phyloP scores from a whole-genome alignment of 2,797 vertebrate species.

The Gambelia wislizenii region DNA sequence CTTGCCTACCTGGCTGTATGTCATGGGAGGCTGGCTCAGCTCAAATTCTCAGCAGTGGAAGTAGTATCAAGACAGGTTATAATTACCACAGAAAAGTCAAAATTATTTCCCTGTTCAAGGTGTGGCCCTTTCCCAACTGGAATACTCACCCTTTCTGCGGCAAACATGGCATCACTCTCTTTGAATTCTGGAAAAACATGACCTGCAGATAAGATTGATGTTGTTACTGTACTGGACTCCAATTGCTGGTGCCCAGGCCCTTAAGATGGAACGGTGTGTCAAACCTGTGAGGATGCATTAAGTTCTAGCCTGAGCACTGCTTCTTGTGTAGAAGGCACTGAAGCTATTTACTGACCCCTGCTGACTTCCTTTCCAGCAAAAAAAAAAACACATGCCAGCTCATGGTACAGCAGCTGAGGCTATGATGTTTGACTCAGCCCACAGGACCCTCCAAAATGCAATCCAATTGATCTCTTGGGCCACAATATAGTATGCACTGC shows the following conservation, averaged over 20 bases:
- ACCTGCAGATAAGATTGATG: constrained; percentile 77
- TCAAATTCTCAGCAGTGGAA: neutral
- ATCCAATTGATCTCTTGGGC: neutral
- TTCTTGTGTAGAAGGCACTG: neutral
- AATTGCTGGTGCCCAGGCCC: neutral
- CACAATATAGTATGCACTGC: neutral
- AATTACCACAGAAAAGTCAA: neutral
- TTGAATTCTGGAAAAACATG: constrained; percentile 97
- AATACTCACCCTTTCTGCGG: constrained; percentile 91
- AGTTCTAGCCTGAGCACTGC: neutral
- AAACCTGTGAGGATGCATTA: too few relatives aligned
- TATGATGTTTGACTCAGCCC: neutral
- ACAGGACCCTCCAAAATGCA: neutral
- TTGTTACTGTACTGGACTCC: neutral
- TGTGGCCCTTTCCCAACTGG: neutral
- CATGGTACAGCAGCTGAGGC: too few relatives aligned
- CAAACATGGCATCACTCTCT: constrained; percentile 98
- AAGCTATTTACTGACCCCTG: neutral
- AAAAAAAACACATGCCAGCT: neutral
- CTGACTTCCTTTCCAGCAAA: neutral
- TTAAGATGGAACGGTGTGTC: neutral
- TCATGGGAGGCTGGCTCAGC: neutral
- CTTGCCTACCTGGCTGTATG: rapidly evolving
- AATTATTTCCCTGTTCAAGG: rapidly evolving
- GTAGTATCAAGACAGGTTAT: neutral